Percentiles rank a stretch among this genome's conserved stretches.
These are phyloP conservation scores for Apogon hyalosoma DNA, from an alignment of 2,797 vertebrate genomes.

Conservation along the genomic window DNA sequence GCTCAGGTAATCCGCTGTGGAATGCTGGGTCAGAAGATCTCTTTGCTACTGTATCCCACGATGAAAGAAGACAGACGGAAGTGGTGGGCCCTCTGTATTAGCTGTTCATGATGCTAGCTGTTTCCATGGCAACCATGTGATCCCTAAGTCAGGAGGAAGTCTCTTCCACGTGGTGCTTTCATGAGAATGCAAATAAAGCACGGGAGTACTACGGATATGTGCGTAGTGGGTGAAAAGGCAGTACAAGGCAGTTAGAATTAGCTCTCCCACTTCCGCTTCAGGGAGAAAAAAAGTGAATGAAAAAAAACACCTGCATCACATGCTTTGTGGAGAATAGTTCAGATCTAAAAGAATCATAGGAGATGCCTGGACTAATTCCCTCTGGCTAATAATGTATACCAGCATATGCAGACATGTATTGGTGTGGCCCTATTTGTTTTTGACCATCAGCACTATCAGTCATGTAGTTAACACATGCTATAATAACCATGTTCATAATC, in stretches of 20 bases:
- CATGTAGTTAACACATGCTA: too few species aligned
- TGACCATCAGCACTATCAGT: too few species aligned
- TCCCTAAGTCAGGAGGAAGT: constrained; percentile 31
- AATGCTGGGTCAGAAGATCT: constrained; percentile 46
- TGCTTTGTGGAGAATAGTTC: too few species aligned
- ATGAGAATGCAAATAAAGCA: constrained; percentile 10
- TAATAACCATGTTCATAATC: too few species aligned
- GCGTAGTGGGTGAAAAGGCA: neutral
- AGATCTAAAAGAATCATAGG: too few species aligned
- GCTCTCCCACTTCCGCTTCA: too few species aligned
- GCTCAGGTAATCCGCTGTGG: constrained; percentile 54
- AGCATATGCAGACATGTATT: too few species aligned
- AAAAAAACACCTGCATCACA: too few species aligned
- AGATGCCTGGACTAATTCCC: too few species aligned
- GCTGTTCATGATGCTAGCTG: constrained; percentile 17
- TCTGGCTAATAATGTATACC: too few species aligned
- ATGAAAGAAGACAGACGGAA: constrained; percentile 34
- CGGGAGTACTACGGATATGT: neutral
- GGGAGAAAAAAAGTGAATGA: too few species aligned
- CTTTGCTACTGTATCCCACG: constrained; percentile 35
- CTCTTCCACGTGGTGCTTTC: neutral
- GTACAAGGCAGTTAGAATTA: neutral
- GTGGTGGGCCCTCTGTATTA: constrained; percentile 2
- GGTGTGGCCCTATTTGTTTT: too few species aligned
- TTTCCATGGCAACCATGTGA: constrained; percentile 36